Percentiles rank a stretch among this genome's conserved stretches.
phyloP scores from a whole-genome alignment of 2,113 vertebrate genomes.

The Nothocercus nigrocapillus region DNA sequence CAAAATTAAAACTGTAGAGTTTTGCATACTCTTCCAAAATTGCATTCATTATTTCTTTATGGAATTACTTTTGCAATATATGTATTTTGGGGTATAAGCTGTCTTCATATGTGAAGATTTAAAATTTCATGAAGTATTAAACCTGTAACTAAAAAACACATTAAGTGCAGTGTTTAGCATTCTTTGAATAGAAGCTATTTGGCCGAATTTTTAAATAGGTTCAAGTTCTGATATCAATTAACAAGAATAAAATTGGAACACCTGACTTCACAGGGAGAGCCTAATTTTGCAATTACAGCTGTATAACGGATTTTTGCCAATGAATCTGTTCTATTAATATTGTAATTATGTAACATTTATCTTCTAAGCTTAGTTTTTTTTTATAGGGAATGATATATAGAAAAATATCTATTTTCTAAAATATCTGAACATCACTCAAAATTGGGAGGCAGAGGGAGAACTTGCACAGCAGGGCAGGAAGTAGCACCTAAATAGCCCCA shows the following conservation, averaged over 20 bases:
- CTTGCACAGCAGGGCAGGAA: not conserved
- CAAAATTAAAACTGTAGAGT: not conserved
- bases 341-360: not conserved
- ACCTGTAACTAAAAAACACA: not conserved
- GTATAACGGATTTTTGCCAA: accelerated
- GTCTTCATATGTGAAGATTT: not conserved
- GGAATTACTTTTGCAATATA: not conserved
- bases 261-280: not conserved
- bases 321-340: not conserved
- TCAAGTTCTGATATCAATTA: not conserved
- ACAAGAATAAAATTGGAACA: not conserved
- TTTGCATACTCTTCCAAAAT: not conserved
- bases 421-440: not conserved
- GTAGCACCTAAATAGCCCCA: not conserved
- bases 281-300: not conserved
- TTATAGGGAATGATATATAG: not conserved
- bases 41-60: not conserved
- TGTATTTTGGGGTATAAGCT: not conserved
- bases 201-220: not conserved
- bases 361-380: not conserved
- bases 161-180: not conserved
- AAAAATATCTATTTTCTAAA: not conserved
- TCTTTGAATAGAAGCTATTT: not conserved
- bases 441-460: not conserved
- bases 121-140: not conserved